These are phyloP conservation scores for Apis cerana DNA, from an alignment of 1,140 invertebrate genomes.

Conservation along the genomic window DNA sequence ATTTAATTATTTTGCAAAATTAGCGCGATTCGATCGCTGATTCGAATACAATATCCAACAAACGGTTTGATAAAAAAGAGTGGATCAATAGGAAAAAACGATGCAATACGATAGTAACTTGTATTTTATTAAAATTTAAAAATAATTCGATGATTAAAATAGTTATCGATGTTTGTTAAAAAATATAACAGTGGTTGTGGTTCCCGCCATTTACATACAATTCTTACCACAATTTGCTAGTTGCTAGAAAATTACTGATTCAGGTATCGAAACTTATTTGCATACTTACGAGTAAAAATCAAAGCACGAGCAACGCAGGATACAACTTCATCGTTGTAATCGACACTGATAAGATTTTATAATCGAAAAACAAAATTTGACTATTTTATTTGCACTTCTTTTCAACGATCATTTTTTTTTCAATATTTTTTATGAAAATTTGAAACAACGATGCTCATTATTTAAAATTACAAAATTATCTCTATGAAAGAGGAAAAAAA, in stretches of 20 bases:
- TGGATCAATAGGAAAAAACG: neutral
- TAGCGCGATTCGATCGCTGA: neutral
- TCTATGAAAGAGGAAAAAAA: no score
- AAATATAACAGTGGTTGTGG: neutral
- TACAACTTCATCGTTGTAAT: neutral
- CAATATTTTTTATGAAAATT: no score
- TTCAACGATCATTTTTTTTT: no score
- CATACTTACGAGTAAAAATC: neutral
- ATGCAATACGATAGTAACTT: neutral
- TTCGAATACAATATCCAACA: neutral
- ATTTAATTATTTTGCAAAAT: constrained; percentile 10
- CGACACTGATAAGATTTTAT: neutral
- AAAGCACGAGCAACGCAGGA: neutral
- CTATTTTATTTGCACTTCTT: no score
- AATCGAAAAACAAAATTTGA: no score
- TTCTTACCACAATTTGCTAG: neutral
- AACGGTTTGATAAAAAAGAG: neutral
- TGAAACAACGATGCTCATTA: no score
- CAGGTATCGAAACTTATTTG: neutral
- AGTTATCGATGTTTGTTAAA: neutral
- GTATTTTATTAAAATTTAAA: neutral
- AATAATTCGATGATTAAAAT: neutral
- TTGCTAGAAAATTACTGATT: neutral
- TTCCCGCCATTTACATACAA: neutral
- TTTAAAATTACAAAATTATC: no score